Conservation (phyloP, 2,113 vertebrate genomes). For the Cyphomyrus discorhynchus region DNA sequence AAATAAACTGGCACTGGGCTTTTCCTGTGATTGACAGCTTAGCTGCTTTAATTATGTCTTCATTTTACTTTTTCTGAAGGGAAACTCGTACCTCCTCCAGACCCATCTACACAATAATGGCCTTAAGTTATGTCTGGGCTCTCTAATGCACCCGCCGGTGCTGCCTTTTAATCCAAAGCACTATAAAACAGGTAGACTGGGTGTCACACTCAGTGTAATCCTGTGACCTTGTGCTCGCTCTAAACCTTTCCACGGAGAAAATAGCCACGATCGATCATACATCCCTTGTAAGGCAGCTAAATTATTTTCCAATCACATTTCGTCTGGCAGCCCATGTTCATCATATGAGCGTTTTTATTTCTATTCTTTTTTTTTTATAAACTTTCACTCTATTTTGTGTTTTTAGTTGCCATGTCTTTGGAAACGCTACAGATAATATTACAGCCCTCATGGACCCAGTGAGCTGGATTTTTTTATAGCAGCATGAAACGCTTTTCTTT, state of each 20-base stretch:
- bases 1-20: conserved; percentile 41
- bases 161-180: conserved; percentile 46
- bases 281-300: conserved; percentile 43
- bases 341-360: conserved; percentile 27
- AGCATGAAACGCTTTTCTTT: neutral
- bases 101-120: neutral
- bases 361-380: neutral
- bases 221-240: conserved; percentile 45
- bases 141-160: conserved; percentile 21
- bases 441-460: neutral
- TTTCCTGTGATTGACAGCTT: conserved; percentile 6
- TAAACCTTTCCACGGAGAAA: conserved; percentile 35
- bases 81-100: neutral
- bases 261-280: conserved; percentile 53
- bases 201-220: conserved; percentile 34
- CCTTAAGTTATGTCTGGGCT: neutral
- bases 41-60: neutral
- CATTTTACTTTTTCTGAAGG: neutral
- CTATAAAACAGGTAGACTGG: conserved; percentile 48
- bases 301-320: conserved; percentile 57
- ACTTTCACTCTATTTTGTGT: neutral
- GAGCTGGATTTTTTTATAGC: neutral
- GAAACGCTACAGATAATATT: neutral
- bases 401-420: neutral
- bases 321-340: conserved; percentile 45